Conservation (phyloP, 2,888 invertebrate genomes). For the Tuta absoluta region DNA sequence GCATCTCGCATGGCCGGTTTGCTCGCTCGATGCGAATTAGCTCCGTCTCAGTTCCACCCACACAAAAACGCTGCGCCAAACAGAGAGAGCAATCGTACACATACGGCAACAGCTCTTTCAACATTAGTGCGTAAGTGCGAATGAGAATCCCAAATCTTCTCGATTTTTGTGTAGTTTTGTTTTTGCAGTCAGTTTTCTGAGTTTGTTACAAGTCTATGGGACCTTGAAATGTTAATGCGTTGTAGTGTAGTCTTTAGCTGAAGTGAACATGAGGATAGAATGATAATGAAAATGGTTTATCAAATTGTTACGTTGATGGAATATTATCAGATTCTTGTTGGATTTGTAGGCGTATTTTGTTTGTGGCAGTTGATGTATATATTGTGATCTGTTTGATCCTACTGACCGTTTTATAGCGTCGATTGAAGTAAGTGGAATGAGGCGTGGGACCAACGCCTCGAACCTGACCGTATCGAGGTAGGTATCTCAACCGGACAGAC, state of each 20-base stretch:
- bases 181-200: constrained; percentile 53
- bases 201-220: constrained; percentile 44
- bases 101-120: constrained; percentile 66
- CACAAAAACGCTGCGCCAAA: constrained; percentile 44
- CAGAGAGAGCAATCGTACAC: constrained; percentile 56
- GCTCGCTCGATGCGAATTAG: constrained; percentile 72
- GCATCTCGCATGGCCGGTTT: constrained; percentile 81
- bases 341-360: constrained; percentile 29
- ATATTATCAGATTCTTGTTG: constrained; percentile 25
- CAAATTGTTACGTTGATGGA: constrained; percentile 27
- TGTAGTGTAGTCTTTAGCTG: constrained; percentile 36
- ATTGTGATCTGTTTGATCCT: constrained; percentile 45
- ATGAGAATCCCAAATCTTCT: constrained; percentile 76
- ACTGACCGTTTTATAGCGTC: constrained; percentile 52
- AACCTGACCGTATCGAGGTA: constrained; percentile 77
- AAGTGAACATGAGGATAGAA: constrained; percentile 36
- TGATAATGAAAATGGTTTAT: constrained; percentile 30
- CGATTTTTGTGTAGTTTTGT: constrained; percentile 63
- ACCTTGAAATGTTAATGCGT: constrained; percentile 44
- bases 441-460: constrained; percentile 70
- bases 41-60: constrained; percentile 65
- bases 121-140: constrained; percentile 75
- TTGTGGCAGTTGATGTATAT: constrained; percentile 35
- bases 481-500: constrained; percentile 77
- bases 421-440: constrained; percentile 64